Evolutionary conservation across 2,797 vertebrate species (phyloP).

Genomic region (Cyprinodon diabolis): DNA sequence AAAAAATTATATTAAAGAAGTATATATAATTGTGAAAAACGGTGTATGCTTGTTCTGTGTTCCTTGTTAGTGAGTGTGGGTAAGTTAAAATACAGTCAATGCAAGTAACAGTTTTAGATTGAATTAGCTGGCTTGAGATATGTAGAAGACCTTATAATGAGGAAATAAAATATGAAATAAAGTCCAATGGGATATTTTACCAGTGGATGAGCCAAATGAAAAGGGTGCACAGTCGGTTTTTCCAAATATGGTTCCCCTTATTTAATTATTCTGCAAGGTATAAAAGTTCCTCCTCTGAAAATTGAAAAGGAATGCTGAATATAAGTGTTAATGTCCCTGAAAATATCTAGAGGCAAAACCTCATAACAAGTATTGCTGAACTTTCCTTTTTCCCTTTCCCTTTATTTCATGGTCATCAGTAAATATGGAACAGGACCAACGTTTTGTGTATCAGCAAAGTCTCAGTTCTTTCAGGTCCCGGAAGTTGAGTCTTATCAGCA

Average conservation of each 20-base stretch:
- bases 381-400: constrained; percentile 41
- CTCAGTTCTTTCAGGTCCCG: constrained; percentile 72
- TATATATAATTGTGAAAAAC: background rate
- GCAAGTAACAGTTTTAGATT: constrained; percentile 30
- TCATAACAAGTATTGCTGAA: constrained; percentile 12
- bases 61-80: background rate
- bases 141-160: constrained; percentile 30
- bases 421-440: constrained; percentile 63
- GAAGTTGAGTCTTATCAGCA: constrained; percentile 85
- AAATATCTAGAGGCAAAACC: constrained; percentile 12
- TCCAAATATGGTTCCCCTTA: background rate
- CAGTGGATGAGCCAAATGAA: constrained; percentile 41
- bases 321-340: constrained; percentile 28
- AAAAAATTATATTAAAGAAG: no score
- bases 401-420: constrained; percentile 58
- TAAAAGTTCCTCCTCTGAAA: constrained; percentile 8
- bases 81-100: constrained; percentile 10
- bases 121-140: constrained; percentile 28
- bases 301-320: constrained; percentile 9
- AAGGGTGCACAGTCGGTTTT: constrained; percentile 17
- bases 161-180: constrained; percentile 28
- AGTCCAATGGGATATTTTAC: constrained; percentile 21
- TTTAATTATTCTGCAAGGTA: background rate
- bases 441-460: constrained; percentile 69
- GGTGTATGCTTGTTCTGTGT: background rate